Evolutionary conservation across 2,113 vertebrate genomes (phyloP).

Genomic region (Collichthys lucidus): DNA sequence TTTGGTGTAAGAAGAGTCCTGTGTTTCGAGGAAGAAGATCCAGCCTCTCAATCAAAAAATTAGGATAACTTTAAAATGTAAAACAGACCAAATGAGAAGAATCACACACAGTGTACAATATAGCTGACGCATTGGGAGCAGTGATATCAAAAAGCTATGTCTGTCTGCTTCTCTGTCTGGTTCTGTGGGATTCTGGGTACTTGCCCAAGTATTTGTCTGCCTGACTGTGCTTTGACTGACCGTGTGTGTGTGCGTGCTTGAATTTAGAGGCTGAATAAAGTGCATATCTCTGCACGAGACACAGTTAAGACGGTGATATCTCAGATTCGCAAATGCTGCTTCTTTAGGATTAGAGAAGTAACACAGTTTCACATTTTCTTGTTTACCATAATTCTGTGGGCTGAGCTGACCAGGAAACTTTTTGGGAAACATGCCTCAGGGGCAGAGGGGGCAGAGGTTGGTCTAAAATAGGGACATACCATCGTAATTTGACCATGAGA

Average conservation of each 20-base stretch:
- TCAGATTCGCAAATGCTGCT: constrained; percentile 3
- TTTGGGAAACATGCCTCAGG: constrained; percentile 48
- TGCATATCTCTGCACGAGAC: background rate
- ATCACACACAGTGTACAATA: background rate
- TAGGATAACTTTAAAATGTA: background rate
- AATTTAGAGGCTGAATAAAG: constrained; percentile 6
- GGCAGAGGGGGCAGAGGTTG: constrained; percentile 51
- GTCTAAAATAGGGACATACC: constrained; percentile 54
- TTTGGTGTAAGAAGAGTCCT: background rate
- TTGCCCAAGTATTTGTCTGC: constrained; percentile 33
- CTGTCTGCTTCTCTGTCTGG: constrained; percentile 32
- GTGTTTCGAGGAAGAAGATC: background rate
- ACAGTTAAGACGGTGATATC: background rate
- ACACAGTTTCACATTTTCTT: background rate
- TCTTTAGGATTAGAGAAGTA: background rate
- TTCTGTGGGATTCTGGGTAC: constrained; percentile 43
- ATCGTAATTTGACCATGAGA: constrained; percentile 66
- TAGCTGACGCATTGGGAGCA: constrained; percentile 5
- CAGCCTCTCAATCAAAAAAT: background rate
- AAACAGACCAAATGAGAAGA: background rate
- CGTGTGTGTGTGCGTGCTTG: constrained; percentile 12
- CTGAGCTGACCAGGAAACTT: constrained; percentile 37
- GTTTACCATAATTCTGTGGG: background rate
- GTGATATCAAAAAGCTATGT: background rate
- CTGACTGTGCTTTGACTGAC: constrained; percentile 34